Base-by-base conservation (phyloP, 30 jellyfish, hydroid and myxozoan genomes). In the Hydra vulgaris region DNA sequence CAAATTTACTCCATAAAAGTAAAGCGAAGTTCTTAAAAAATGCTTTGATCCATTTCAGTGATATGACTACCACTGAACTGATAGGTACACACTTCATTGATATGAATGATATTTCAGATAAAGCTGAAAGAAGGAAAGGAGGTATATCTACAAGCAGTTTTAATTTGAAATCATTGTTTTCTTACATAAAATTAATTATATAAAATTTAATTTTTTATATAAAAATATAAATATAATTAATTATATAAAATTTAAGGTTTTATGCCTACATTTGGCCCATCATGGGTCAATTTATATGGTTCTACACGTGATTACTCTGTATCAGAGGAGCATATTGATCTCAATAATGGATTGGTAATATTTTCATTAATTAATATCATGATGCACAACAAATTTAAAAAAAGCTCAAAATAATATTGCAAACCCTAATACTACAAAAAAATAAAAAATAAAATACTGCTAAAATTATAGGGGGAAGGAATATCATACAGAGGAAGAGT, bases 261-360 rank as follows among this genome's bases (percentile, higher is more conserved):
- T 66, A 70, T 87, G 85, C 97, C 97, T 4, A 54, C 87, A 53
- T 90, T 86, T 82, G 97, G 97, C 3, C 97, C 97, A 15, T 82
- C 83, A 27, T 90, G 97, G 97, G 83, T 90, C 68, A 83, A 90
- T 52, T 61, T 90, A 79, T 90, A 90, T 76, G 97, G 98, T 22
- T 90, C 97, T 21, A 90, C 97, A 25, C 74, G 97, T 73, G 97
- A 86, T 74, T 90, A 87, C 74, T 84, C 96, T 12, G 67, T 86
- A 26, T 83, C 79, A 27, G 97, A 90, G 61, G 97, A 90, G 40
- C 97, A 90, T 66, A 79, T 77, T 22, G 92, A 92, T 66, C 95
- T 90, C 68, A 90, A 85, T 74, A 92, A 79, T 66, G 95, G 96
- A 68, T n/a, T 90, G 95, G 97, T 90, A 75, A 72, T 26, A 3